These are phyloP conservation scores for Sepioteuthis lessoniana DNA, from an alignment of 2,888 invertebrate genomes.

Conservation along the genomic window DNA sequence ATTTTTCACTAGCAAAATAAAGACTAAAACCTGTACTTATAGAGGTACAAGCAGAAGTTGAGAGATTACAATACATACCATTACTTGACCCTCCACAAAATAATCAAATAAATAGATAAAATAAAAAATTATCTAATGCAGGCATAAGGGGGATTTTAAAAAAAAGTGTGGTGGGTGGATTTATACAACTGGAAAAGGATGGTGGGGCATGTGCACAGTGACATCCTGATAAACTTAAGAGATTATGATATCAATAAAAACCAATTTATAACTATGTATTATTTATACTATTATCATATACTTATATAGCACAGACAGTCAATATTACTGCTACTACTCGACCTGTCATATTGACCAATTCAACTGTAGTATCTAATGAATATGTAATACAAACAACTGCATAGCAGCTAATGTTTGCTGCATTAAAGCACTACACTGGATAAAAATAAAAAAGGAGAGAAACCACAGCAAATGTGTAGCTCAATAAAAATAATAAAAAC, in stretches of 20 bases:
- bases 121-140: not conserved
- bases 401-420: conserved; percentile 4
- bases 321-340: not conserved
- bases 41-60: no score
- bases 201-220: no score
- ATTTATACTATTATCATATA: not conserved
- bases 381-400: not conserved
- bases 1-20: no score
- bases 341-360: conserved; percentile 33
- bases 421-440: not conserved
- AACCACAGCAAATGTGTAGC: not conserved
- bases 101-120: not conserved
- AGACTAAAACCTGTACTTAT: no score
- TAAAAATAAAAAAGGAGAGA: not conserved
- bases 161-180: not conserved
- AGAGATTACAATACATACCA: no score
- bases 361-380: not conserved
- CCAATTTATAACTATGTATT: not conserved
- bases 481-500: not conserved
- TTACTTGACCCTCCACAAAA: no score
- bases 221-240: not conserved
- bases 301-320: not conserved
- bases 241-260: not conserved
- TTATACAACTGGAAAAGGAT: no score
- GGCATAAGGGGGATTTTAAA: not conserved